A percentile compares a stretch with the other conserved stretches of the same genome.
Conservation (phyloP, 2,888 invertebrate species). For the Oxytorus armatus region DNA sequence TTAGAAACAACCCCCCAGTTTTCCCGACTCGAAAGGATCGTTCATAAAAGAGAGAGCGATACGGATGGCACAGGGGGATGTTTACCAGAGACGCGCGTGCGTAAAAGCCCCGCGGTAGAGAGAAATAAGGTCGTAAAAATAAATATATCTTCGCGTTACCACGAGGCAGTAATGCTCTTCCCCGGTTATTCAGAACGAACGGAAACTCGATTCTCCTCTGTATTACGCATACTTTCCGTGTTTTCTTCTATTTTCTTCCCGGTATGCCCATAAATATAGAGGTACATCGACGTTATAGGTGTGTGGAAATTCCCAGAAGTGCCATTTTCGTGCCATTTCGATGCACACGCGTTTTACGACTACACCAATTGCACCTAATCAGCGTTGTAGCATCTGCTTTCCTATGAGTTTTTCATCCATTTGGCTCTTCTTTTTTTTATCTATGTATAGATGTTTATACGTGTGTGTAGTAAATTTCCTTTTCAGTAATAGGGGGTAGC, state of each 20-base stretch:
- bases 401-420: background rate
- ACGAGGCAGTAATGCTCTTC: slow-evolving; percentile 21
- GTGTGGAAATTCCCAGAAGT: slow-evolving; percentile 8
- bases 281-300: background rate
- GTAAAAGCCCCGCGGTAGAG: slow-evolving; percentile 31
- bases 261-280: slow-evolving; percentile 12
- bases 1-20: background rate
- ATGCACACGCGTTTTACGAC: too few species aligned
- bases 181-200: slow-evolving; percentile 37
- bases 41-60: background rate
- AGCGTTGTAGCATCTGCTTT: slow-evolving; percentile 26
- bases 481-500: slow-evolving; percentile 15
- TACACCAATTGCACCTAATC: slow-evolving; percentile 29
- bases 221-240: slow-evolving; percentile 11
- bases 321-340: slow-evolving; percentile 39
- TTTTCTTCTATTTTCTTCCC: slow-evolving; percentile 16
- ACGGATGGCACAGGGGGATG: background rate
- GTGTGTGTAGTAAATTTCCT: slow-evolving; percentile 7
- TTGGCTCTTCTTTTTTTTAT: background rate
- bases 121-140: slow-evolving; percentile 66
- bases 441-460: too few species aligned
- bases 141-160: slow-evolving; percentile 67
- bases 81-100: slow-evolving; percentile 22
- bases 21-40: background rate
- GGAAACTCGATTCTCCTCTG: slow-evolving; percentile 46